Conservation (phyloP, 2,113 vertebrate genomes). For the Laticauda colubrina region DNA sequence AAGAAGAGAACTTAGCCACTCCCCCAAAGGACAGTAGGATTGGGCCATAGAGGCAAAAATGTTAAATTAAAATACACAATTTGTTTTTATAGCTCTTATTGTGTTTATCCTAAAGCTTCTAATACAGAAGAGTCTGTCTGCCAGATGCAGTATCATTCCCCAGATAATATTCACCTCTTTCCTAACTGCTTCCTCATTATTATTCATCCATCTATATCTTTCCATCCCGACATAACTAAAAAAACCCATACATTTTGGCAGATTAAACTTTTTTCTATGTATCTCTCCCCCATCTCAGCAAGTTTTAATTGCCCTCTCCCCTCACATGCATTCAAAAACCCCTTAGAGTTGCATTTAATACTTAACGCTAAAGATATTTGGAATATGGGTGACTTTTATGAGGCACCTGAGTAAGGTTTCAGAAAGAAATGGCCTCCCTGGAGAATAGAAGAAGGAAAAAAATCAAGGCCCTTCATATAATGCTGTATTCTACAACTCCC, state of each 20-base stretch:
- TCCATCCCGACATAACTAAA: slow-evolving; percentile 18
- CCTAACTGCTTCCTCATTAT: slow-evolving; percentile 36
- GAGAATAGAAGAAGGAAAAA: background rate
- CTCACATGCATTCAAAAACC: slow-evolving; percentile 38
- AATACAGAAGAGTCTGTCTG: background rate
- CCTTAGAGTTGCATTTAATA: background rate
- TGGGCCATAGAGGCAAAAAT: slow-evolving; percentile 14
- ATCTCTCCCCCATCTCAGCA: background rate
- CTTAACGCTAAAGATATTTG: background rate
- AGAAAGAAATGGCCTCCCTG: background rate
- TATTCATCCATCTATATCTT: slow-evolving; percentile 30
- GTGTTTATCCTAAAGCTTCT: slow-evolving; percentile 17
- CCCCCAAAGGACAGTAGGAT: background rate
- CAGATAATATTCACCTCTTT: slow-evolving; percentile 18
- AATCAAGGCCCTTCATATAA: background rate
- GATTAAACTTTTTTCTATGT: slow-evolving; percentile 20
- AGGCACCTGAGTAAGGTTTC: background rate
- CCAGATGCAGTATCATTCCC: slow-evolving; percentile 50
- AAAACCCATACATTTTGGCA: background rate
- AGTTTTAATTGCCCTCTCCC: slow-evolving; percentile 22
- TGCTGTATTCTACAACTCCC: background rate
- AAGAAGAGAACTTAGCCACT: background rate
- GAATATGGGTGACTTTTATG: background rate
- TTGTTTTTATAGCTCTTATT: slow-evolving; percentile 1
- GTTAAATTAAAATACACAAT: slow-evolving; percentile 6